Percentiles rank a stretch among this genome's conserved stretches.
These are phyloP conservation scores for Trachelus troglodyta DNA, from an alignment of 2,888 invertebrate species.

Conservation along the genomic window DNA sequence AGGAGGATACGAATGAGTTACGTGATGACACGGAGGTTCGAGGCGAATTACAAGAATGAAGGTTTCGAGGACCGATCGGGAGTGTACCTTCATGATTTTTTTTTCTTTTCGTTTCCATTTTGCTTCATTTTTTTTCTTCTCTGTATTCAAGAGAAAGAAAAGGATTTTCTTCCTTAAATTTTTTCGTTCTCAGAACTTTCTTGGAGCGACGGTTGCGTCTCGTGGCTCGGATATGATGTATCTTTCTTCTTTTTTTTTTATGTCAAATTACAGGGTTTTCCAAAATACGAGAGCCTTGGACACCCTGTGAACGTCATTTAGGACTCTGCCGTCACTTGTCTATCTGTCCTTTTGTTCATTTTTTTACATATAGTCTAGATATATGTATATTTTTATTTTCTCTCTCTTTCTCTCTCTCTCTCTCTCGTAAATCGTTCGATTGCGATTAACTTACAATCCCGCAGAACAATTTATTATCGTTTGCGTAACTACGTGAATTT, in stretches of 20 bases:
- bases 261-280: constrained; percentile 70
- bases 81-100: too few species aligned
- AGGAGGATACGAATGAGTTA: too few species aligned
- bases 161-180: constrained; percentile 18
- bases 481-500: too few species aligned
- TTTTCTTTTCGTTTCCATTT: too few species aligned
- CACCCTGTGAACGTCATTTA: constrained; percentile 39
- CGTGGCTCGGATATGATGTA: constrained; percentile 74
- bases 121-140: not conserved
- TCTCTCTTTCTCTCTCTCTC: too few species aligned
- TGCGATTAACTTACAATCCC: too few species aligned
- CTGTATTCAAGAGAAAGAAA: not conserved
- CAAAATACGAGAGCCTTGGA: constrained; percentile 60
- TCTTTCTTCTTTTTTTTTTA: constrained; percentile 51
- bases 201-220: constrained; percentile 54
- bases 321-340: constrained; percentile 30
- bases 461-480: too few species aligned
- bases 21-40: too few species aligned
- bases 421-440: too few species aligned
- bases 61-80: too few species aligned
- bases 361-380: not conserved
- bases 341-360: constrained; percentile 10
- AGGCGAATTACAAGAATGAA: too few species aligned
- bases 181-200: constrained; percentile 31
- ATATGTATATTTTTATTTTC: constrained; percentile 24